A percentile compares a stretch with the other conserved stretches of the same genome.
These are phyloP conservation scores for Holcopasites calliopsidis DNA, from an alignment of 1,140 invertebrate genomes.

Conservation along the genomic window DNA sequence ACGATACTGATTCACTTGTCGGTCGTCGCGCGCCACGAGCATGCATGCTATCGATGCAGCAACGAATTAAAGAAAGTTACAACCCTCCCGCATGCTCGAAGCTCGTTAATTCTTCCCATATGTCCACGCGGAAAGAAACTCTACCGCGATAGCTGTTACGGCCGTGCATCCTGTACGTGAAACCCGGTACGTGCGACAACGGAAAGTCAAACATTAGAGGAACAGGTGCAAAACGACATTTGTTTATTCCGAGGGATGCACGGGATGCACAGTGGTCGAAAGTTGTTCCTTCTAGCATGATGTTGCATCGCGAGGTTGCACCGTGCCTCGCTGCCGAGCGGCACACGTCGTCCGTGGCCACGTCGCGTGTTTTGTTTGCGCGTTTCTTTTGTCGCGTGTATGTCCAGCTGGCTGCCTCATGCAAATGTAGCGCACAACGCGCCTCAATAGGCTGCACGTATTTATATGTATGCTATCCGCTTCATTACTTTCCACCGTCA, in stretches of 20 bases:
- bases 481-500: constrained; percentile 59
- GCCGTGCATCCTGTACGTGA: constrained; percentile 24
- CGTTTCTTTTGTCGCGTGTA: constrained; percentile 67
- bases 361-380: constrained; percentile 67
- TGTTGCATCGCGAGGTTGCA: too few species aligned
- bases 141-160: background rate
- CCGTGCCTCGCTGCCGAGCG: too few species aligned
- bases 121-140: background rate
- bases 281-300: background rate
- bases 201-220: background rate
- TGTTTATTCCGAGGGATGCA: too few species aligned
- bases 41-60: constrained; percentile 15
- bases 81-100: constrained; percentile 1
- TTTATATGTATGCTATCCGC: constrained; percentile 65
- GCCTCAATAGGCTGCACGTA: constrained; percentile 57
- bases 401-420: constrained; percentile 66
- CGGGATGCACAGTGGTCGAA: background rate
- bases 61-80: constrained; percentile 15
- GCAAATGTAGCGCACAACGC: constrained; percentile 63
- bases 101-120: constrained; percentile 18
- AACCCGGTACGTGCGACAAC: background rate
- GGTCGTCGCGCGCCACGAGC: background rate
- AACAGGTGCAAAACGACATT: too few species aligned
- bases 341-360: constrained; percentile 9
- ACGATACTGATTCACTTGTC: background rate